Base-by-base conservation (phyloP, 1,140 invertebrate genomes). In the Adelges cooleyi region DNA sequence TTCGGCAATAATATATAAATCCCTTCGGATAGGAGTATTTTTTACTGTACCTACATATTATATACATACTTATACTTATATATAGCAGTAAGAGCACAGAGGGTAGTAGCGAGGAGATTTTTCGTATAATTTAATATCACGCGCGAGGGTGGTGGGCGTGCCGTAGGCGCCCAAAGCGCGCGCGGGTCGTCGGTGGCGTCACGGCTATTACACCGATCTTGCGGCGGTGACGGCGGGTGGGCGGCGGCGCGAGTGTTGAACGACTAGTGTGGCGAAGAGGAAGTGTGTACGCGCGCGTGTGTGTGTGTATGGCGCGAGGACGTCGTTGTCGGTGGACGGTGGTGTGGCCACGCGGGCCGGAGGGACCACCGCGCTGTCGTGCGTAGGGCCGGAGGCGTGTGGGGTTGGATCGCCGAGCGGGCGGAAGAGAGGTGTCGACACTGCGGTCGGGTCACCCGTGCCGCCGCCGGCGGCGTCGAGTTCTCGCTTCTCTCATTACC, bases 401-500 rank as follows among this genome's bases (percentile, higher is more conserved):
- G 56, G 56, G 56, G 56, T 62, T 48, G 56, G 46, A 62, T 25
- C 15, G n/a, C 13, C 8, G 40, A 13, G 10, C 6, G 56, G 53
- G 15, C 29, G 56, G 42, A 11, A 48, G 56, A 62, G 56, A 62
- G 56, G 56, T 62, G 56, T 62, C 56, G 56, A 62, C 56, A 62
- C 40, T 62, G 56, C 56, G 56, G 56, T 62, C 56, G 56, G 56
- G 56, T 62, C 56, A 62, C 56, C 56, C 56, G 56, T 62, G 11
- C 40, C 40, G 40, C 44, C 44, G 44, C 40, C 54, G 54, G 38
- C 54, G 56, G 15, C 56, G 56, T 62, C 56, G 56, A 62, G 56
- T 62, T 62, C 42, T 62, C 56, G 56, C 56, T 46, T 62, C 56
- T 62, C 56, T 62, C 56, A 62, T 62, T 62, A 62, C 56, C 53